Evolutionary conservation across 2,888 invertebrate species (phyloP), one percentile per base, ranked within the genome.

Genomic region (Apotomis betuletana): DNA sequence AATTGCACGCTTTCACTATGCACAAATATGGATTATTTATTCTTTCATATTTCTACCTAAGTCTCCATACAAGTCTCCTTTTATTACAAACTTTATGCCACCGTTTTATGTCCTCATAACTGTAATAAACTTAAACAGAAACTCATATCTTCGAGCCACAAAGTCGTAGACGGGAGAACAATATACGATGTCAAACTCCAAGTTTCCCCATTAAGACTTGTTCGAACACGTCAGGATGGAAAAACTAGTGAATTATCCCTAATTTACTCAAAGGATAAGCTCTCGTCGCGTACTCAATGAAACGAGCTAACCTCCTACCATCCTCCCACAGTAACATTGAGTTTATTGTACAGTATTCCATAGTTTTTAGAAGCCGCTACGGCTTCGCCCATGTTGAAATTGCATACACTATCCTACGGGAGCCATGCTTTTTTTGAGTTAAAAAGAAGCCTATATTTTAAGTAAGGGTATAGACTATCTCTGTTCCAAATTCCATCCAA

Each of bases 251-350:
- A 69, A 74, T 74, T 72, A 74, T 68, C 68, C 70, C 65, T 75
- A 75, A 76, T 68, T 67, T 70, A 75, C 70, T 68, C 73, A 74
- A 63, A 72, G 74, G 65, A 73, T 70, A 69, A 63, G 69, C 27
- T 4, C 60, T 67, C 67, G 49, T 57, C 12, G 71, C 15, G 57
- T 27, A 52, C 51, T 52, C 52, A 62, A 63, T 72, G 71, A 58
- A 62, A 67, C 57, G 71, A 15, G 27, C 27, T 27, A 1, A 27
- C 27, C 27, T 27, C 27, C 27, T 2, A 36, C 49, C 10, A 49
- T 13, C 58, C n/a, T 27, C 12, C 46, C 54, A 15, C 64, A 27
- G 49, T 62, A 38, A 49, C 62, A 46, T 46, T 49, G 3, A n/a
- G 4, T 46, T 55, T 49, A 62, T 38, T 62, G 38, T 3, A 9